Evolutionary conservation across 2,113 vertebrate species (phyloP).

Genomic region (Bettongia penicillata): DNA sequence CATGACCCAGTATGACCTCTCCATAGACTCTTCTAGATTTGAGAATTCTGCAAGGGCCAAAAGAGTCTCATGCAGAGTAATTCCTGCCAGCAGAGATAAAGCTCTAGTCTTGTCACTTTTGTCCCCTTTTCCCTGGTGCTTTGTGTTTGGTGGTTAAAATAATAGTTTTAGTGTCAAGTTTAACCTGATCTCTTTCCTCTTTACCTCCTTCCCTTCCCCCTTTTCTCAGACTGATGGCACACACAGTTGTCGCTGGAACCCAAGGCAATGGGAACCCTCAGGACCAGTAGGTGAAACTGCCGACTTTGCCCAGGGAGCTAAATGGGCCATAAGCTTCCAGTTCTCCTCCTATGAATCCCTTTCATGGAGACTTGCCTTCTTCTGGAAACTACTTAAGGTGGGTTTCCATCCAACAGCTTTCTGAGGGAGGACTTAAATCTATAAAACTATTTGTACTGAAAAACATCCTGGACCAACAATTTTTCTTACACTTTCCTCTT

Average conservation of each 20-base stretch:
- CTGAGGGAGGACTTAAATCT: neutral
- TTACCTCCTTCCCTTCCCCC: neutral
- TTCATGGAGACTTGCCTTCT: neutral
- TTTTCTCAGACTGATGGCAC: neutral
- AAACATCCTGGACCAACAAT: neutral
- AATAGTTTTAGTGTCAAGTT: slow-evolving; percentile 41
- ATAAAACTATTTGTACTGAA: neutral
- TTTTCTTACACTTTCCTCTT: neutral
- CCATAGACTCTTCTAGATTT: neutral
- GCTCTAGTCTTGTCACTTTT: neutral
- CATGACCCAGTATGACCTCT: neutral
- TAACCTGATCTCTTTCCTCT: slow-evolving; percentile 47
- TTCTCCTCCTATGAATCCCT: neutral
- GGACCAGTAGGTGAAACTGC: neutral
- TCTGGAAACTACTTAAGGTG: neutral
- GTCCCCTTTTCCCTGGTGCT: neutral
- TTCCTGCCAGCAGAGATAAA: neutral
- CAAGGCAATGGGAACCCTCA: neutral
- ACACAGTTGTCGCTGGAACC: neutral
- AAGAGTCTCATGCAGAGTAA: neutral
- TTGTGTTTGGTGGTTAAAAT: neutral
- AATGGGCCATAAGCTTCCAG: slow-evolving; percentile 19
- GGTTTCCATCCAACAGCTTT: neutral
- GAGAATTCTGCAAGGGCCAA: neutral
- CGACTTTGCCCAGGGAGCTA: slow-evolving; percentile 47